A percentile compares a stretch with the other conserved stretches of the same genome.
Conservation (phyloP, 2,888 invertebrate genomes). For the Trypoxylon attenuatum region DNA sequence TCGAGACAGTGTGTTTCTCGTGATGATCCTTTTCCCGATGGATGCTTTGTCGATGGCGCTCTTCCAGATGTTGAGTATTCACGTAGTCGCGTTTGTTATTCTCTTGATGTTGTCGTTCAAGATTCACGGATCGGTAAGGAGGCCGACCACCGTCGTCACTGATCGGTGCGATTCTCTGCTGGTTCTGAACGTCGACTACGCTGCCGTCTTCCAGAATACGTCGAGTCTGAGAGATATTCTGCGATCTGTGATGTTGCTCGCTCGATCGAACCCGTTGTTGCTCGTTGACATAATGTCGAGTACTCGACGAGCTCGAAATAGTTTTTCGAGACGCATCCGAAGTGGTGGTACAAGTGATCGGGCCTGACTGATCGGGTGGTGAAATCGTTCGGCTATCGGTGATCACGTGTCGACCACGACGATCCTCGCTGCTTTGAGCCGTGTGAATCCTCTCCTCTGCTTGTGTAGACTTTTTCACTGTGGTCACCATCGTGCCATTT, state of each 20-base stretch:
- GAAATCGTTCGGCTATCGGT: conserved; percentile 20
- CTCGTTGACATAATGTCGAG: conserved; percentile 45
- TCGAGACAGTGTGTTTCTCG: conserved; percentile 73
- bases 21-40: conserved; percentile 69
- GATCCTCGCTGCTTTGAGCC: conserved; percentile 45
- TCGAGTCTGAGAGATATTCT: conserved; percentile 30
- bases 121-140: too few species aligned
- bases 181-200: conserved; percentile 11
- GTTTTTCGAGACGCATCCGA: conserved; percentile 12
- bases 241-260: conserved; percentile 40
- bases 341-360: background rate
- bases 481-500: conserved; percentile 63
- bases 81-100: conserved; percentile 62
- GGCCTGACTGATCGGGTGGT: background rate
- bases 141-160: too few species aligned
- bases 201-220: conserved; percentile 53
- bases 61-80: conserved; percentile 60
- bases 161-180: background rate
- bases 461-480: conserved; percentile 71
- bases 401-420: conserved; percentile 44
- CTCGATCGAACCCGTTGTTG: conserved; percentile 47
- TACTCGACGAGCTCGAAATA: background rate
- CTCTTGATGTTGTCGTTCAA: conserved; percentile 49
- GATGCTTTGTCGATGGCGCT: conserved; percentile 51
- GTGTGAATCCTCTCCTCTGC: conserved; percentile 55